Evolutionary conservation across 2,797 vertebrate species (phyloP), one percentile per base, ranked within the genome.

Genomic region (Liasis olivaceus): DNA sequence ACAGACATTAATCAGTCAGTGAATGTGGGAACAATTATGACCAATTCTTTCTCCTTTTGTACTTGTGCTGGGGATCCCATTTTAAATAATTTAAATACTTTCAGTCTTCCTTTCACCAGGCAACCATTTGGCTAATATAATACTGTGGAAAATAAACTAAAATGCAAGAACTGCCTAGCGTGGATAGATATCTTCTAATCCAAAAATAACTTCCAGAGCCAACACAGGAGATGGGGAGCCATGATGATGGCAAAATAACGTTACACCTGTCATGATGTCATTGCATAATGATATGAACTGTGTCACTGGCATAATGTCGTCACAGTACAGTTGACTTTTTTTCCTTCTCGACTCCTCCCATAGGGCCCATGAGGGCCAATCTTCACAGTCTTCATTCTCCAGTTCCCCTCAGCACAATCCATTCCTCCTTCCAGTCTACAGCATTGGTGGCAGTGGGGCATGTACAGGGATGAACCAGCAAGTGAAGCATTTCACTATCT

Each of bases 1-100:
- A 54, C 26, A 91, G 93, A 92, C 59, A 84, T 26, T 92, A 94
- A 56, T 42, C 36, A 69, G 3, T 4, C 66, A 42, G 56, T 58
- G 17, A 72, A 90, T 58, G 20, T 86, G 89, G 26, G 81, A 88
- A 56, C 56, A 56, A 94, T 0, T 93, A 86, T 90, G 94, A 93
- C 54, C 94, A 93, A 90, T 54, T n/a, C 5, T 58, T 9, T 2
- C 28, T 15, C n/a, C 28, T 93, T 47, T 72, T 62, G 85, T 93
- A 59, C 89, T 36, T 91, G 11, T 88, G 85, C 3, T 47, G 2
- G 13, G 85, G 26, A n/a, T 60, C 54, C 26, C 36, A 51, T 26
- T 69, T 81, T 77, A 64, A 92, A 91, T 77, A 62, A 6, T 77
- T 77, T 42, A 77, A 81, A 28, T 28, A 58, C 24, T 90, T 93